These are phyloP conservation scores for Parelbella ahira DNA, from an alignment of 2,888 invertebrate species.

Conservation along the genomic window DNA sequence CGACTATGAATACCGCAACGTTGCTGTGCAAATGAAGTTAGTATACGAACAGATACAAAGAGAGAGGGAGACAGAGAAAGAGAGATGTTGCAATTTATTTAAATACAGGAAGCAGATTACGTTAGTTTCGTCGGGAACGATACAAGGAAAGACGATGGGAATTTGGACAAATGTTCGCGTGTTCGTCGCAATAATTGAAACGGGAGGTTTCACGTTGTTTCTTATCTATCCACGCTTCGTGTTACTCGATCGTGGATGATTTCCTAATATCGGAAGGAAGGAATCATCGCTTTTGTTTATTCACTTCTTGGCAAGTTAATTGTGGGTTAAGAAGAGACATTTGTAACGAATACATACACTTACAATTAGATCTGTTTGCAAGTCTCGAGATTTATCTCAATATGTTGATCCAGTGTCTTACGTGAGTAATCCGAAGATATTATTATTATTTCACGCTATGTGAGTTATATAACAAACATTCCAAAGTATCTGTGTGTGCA, in stretches of 20 bases:
- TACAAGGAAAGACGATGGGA: slow-evolving; percentile 17
- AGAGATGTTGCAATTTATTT: not conserved
- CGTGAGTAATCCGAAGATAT: no score
- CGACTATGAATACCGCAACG: no score
- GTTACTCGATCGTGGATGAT: slow-evolving; percentile 7
- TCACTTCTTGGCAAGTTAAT: not conserved
- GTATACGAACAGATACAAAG: not conserved
- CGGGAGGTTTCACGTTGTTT: slow-evolving; percentile 6
- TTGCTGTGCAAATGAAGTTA: no score
- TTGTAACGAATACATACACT: no score
- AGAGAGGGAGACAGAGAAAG: no score
- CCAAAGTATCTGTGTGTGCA: no score
- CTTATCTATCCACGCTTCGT: slow-evolving; percentile 10
- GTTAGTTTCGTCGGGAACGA: slow-evolving; percentile 8
- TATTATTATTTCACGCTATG: no score
- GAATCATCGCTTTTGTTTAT: slow-evolving; percentile 3
- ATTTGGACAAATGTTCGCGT: slow-evolving; percentile 21
- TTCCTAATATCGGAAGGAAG: slow-evolving; percentile 10
- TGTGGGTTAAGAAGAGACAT: no score
- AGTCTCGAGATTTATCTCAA: no score
- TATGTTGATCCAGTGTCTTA: not conserved
- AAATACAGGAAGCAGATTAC: slow-evolving; percentile 4
- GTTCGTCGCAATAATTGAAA: slow-evolving; percentile 9
- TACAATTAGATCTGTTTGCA: no score
- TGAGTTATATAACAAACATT: no score